A percentile compares a stretch with the other conserved stretches of the same genome.
Evolutionary conservation across 2,113 vertebrate species (phyloP).

Genomic region (Hucho hucho): DNA sequence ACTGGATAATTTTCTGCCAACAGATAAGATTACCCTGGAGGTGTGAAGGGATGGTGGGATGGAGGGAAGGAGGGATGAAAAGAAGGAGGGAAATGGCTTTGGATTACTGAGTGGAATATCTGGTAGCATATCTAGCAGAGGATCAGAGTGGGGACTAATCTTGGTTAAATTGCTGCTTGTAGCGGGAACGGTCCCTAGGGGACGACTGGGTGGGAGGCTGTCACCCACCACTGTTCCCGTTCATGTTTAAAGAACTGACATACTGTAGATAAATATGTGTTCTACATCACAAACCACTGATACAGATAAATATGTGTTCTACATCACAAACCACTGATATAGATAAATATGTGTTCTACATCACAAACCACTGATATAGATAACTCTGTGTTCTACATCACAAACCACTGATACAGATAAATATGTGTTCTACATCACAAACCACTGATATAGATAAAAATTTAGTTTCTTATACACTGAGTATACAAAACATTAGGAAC

Average conservation of each 20-base stretch:
- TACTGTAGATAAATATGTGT: too few relatives aligned
- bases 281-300: too few relatives aligned
- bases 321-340: too few relatives aligned
- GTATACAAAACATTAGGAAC: too few relatives aligned
- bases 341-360: too few relatives aligned
- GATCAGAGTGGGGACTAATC: constrained; percentile 61
- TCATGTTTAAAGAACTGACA: background rate
- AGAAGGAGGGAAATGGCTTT: constrained; percentile 6
- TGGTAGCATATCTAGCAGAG: constrained; percentile 24
- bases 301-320: too few relatives aligned
- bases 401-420: too few relatives aligned
- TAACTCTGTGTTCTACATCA: too few relatives aligned
- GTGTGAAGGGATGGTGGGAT: constrained; percentile 13
- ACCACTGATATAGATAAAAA: too few relatives aligned
- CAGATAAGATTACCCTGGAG: constrained; percentile 44
- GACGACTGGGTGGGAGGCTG: constrained; percentile 15
- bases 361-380: too few relatives aligned
- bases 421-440: too few relatives aligned
- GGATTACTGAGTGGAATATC: constrained; percentile 62
- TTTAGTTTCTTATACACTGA: too few relatives aligned
- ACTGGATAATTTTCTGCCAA: constrained; percentile 36
- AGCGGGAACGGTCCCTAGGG: constrained; percentile 29
- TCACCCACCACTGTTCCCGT: constrained; percentile 23
- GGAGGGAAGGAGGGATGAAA: constrained; percentile 21
- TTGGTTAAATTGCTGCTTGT: constrained; percentile 58